Percentiles rank a stretch among this genome's conserved stretches.
These are phyloP conservation scores for Hycleus phaleratus DNA, from an alignment of 1,140 invertebrate species.

Conservation along the genomic window DNA sequence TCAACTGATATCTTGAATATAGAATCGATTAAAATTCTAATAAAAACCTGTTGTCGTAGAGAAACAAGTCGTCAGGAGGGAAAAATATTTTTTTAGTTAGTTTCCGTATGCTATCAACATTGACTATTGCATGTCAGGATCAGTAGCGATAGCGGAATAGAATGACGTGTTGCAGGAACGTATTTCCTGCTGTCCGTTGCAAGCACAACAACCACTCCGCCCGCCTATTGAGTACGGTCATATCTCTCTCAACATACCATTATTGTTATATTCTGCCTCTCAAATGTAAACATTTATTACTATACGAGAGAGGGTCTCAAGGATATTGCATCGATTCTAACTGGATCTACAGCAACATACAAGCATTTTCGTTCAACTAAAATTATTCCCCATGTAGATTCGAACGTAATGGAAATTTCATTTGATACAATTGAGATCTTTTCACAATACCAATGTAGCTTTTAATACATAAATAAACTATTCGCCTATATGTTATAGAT, in stretches of 20 bases:
- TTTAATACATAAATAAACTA: background rate
- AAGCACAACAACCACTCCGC: constrained; percentile 14
- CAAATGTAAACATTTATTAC: constrained; percentile 32
- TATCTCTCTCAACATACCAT: constrained; percentile 28
- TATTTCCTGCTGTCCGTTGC: constrained; percentile 29
- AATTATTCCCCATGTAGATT: background rate
- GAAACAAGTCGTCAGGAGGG: too few relatives aligned
- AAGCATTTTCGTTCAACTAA: background rate
- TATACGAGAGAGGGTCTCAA: constrained; percentile 18
- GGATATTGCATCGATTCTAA: constrained; percentile 7
- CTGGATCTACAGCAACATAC: too few relatives aligned
- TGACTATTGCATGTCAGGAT: constrained; percentile 20
- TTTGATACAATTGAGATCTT: background rate
- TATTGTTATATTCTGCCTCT: constrained; percentile 24
- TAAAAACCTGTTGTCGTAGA: too few relatives aligned
- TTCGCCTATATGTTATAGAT: background rate
- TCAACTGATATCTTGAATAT: too few relatives aligned
- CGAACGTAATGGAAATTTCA: background rate
- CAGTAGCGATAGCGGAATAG: constrained; percentile 16
- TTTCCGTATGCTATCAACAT: constrained; percentile 9
- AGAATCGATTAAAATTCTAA: too few relatives aligned
- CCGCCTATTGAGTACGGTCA: constrained; percentile 23
- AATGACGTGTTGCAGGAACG: constrained; percentile 23
- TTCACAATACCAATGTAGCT: background rate
- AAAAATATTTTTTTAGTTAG: constrained; percentile 1